Conservation (phyloP, 2,113 vertebrate species). For the Nycticryphes semicollaris region DNA sequence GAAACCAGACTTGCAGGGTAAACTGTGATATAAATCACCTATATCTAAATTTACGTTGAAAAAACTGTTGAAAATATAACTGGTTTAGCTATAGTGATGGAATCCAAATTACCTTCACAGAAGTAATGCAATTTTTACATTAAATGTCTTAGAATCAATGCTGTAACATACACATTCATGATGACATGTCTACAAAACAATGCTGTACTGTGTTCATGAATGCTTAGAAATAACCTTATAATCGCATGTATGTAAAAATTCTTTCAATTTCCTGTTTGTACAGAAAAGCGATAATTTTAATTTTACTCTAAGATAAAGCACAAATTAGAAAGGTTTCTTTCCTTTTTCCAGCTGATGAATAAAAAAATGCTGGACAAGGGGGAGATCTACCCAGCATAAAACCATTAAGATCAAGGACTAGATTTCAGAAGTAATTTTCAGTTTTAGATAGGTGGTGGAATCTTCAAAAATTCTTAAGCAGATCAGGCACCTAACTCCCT, state of each 20-base stretch:
- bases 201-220: not conserved
- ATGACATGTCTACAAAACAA: not conserved
- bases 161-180: not conserved
- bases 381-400: not conserved
- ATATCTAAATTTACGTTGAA: not conserved
- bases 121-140: not conserved
- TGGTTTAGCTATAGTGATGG: not conserved
- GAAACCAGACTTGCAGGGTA: not conserved
- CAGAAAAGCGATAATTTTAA: not conserved
- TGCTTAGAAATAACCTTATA: not conserved
- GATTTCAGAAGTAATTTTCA: not conserved
- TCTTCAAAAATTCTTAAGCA: not conserved
- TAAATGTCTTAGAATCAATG: not conserved
- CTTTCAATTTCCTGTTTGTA: not conserved
- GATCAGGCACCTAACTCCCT: not conserved
- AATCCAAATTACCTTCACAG: not conserved
- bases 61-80: not conserved
- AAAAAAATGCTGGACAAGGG: not conserved
- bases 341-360: not conserved
- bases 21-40: not conserved
- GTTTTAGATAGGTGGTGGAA: not conserved
- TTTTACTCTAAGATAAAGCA: not conserved
- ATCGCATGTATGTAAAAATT: not conserved
- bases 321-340: not conserved
- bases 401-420: not conserved